A percentile compares a stretch with the other conserved stretches of the same genome.
These are phyloP conservation scores for Chinchilla lanigera DNA, from an alignment of 2,113 vertebrate species.

Conservation along the genomic window DNA sequence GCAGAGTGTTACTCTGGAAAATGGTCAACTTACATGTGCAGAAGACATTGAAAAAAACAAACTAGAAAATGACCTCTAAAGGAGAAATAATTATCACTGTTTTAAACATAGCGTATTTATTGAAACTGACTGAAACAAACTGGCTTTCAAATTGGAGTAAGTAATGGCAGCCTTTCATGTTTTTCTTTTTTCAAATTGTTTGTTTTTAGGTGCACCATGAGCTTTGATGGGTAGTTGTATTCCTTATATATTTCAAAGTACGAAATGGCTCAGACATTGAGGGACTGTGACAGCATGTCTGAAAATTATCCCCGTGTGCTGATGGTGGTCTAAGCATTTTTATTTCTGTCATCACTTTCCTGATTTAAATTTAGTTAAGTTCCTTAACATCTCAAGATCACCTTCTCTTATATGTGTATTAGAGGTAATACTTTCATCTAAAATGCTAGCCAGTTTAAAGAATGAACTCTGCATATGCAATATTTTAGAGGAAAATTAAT, in stretches of 20 bases:
- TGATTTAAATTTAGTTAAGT: conserved; percentile 29
- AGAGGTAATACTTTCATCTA: not conserved
- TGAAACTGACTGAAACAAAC: conserved; percentile 36
- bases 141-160: not conserved
- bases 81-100: not conserved
- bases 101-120: not conserved
- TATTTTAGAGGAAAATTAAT: not conserved
- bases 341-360: not conserved
- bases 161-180: not conserved
- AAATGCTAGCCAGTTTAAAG: not conserved
- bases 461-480: not conserved
- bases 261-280: not conserved
- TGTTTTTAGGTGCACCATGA: not conserved
- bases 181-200: not conserved
- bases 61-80: not conserved
- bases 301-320: not conserved
- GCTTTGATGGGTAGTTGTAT: not conserved
- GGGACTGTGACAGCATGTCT: not conserved
- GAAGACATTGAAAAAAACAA: not conserved
- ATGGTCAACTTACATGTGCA: not conserved
- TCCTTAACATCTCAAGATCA: not conserved
- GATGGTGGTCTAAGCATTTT: not conserved
- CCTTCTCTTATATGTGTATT: not conserved
- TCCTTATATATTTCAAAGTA: conserved; percentile 8
- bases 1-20: not conserved